phyloP scores from a whole-genome alignment of 2,888 invertebrate genomes.

The Cantharis rufa region DNA sequence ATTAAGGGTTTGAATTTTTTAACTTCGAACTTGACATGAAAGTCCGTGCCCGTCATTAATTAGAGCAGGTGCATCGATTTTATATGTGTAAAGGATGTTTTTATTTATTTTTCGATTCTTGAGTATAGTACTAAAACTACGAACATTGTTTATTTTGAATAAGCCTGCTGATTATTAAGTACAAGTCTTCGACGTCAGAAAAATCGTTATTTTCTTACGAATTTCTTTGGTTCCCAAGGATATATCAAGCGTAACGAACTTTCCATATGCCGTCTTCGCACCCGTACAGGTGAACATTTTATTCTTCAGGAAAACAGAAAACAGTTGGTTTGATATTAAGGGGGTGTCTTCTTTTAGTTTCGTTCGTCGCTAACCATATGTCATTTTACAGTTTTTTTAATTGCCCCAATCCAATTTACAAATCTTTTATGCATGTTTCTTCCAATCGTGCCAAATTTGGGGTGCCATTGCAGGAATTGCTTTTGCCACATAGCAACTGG shows the following conservation, averaged over 20 bases:
- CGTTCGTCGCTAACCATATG: slow-evolving; percentile 31
- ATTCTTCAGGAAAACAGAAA: slow-evolving; percentile 18
- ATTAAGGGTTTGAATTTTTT: slow-evolving; percentile 46
- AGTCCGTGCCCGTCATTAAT: slow-evolving; percentile 32
- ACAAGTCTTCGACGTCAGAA: slow-evolving; percentile 9
- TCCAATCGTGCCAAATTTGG: neutral
- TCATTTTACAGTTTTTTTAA: neutral
- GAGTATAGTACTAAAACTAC: neutral
- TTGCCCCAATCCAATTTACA: neutral
- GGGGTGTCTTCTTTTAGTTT: slow-evolving; percentile 26
- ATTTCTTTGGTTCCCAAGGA: slow-evolving; percentile 47
- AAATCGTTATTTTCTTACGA: slow-evolving; percentile 40
- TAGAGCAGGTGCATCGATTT: slow-evolving; percentile 23
- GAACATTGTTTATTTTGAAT: neutral
- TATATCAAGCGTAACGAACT: slow-evolving; percentile 53
- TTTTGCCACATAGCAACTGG: neutral
- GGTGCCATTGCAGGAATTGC: neutral
- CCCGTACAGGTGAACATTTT: slow-evolving; percentile 44
- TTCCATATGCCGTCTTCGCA: slow-evolving; percentile 48
- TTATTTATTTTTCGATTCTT: neutral
- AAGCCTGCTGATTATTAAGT: neutral
- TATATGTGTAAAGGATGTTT: neutral
- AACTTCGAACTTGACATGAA: slow-evolving; percentile 31
- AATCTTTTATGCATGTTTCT: neutral
- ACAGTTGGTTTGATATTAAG: slow-evolving; percentile 31